Evolutionary conservation across 2,888 invertebrate genomes (phyloP).

Genomic region (Blomia tropicalis): DNA sequence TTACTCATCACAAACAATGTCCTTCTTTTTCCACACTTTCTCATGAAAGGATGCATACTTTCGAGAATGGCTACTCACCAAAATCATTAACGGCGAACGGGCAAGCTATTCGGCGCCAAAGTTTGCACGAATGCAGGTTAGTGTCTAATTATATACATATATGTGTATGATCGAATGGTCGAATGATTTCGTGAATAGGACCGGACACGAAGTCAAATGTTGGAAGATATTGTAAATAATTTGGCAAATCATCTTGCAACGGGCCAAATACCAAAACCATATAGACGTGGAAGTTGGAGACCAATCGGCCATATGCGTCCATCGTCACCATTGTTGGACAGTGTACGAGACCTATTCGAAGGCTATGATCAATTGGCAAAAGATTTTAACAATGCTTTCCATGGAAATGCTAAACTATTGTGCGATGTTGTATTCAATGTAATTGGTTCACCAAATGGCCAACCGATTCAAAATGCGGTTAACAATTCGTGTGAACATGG

Average conservation of each 20-base stretch:
- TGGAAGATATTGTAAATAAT: slow-evolving; percentile 83
- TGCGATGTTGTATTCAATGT: slow-evolving; percentile 82
- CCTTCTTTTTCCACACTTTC: too few relatives aligned
- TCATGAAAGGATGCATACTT: slow-evolving; percentile 60
- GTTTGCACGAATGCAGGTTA: slow-evolving; percentile 61
- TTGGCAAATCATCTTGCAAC: slow-evolving; percentile 84
- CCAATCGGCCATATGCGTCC: slow-evolving; percentile 88
- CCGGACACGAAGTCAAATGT: slow-evolving; percentile 75
- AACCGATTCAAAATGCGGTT: not conserved
- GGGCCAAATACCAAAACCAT: slow-evolving; percentile 85
- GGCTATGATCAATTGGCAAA: slow-evolving; percentile 83
- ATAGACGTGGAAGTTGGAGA: slow-evolving; percentile 69
- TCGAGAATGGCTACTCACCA: slow-evolving; percentile 79
- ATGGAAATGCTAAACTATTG: slow-evolving; percentile 57
- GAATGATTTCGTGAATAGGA: too few relatives aligned
- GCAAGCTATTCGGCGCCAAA: slow-evolving; percentile 87
- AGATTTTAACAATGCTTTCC: slow-evolving; percentile 73
- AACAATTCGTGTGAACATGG: not conserved
- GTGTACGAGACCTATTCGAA: slow-evolving; percentile 80
- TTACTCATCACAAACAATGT: too few relatives aligned
- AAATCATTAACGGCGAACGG: slow-evolving; percentile 80
- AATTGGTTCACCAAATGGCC: slow-evolving; percentile 33
- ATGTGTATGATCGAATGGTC: not conserved
- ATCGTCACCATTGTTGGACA: slow-evolving; percentile 75
- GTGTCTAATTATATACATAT: not conserved